A percentile compares a stretch with the other conserved stretches of the same genome.
Conservation (phyloP, 1,140 invertebrate genomes). For the Metopolophium dirhodum region DNA sequence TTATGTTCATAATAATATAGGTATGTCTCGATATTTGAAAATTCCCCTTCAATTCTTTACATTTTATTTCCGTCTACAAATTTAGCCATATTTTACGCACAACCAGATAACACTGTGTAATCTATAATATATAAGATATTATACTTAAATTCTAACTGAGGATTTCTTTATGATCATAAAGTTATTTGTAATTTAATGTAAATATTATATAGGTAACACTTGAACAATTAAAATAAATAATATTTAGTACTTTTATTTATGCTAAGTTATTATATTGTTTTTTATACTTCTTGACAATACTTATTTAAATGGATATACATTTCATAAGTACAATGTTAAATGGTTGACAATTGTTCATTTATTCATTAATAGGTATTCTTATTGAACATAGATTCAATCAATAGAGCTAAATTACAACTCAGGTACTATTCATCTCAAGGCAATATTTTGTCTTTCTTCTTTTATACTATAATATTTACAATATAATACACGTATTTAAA, state of each 20-base stretch:
- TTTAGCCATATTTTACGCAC: neutral
- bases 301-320: neutral
- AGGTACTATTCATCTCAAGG: neutral
- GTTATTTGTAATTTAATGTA: neutral
- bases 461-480: neutral
- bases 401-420: neutral
- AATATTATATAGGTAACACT: neutral
- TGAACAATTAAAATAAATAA: neutral
- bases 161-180: neutral
- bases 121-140: neutral
- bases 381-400: neutral
- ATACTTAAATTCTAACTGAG: neutral
- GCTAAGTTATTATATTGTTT: neutral
- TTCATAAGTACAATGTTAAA: neutral
- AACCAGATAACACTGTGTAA: neutral
- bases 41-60: too few relatives aligned
- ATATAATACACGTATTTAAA: too few relatives aligned
- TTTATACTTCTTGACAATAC: neutral
- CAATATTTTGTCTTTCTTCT: neutral
- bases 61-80: too few relatives aligned
- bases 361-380: slow-evolving; percentile 19
- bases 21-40: too few relatives aligned
- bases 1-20: too few relatives aligned
- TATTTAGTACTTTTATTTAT: neutral
- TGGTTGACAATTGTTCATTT: neutral